Evolutionary conservation across 2,113 vertebrate species (phyloP).

Genomic region (Campylomormyrus numenius): DNA sequence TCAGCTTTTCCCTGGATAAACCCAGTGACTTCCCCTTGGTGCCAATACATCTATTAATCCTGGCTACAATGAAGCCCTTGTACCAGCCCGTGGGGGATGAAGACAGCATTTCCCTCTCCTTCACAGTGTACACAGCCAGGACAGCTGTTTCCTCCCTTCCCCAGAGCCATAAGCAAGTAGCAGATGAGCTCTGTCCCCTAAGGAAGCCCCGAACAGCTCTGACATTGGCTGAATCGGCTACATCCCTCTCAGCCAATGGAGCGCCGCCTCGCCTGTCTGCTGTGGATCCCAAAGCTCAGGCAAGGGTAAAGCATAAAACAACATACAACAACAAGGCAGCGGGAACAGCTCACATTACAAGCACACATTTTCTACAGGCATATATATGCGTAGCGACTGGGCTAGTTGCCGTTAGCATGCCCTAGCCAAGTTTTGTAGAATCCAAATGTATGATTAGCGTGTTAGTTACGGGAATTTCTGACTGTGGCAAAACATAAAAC

Average conservation of each 20-base stretch:
- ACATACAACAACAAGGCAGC: background rate
- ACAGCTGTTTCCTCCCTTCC: conserved; percentile 6
- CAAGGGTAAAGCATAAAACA: background rate
- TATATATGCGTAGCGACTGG: background rate
- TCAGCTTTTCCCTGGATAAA: background rate
- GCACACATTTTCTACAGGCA: background rate
- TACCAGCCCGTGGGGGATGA: background rate
- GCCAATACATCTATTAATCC: background rate
- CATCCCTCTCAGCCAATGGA: background rate
- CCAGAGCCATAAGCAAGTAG: background rate
- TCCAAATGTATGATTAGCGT: background rate
- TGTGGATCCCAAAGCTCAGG: background rate
- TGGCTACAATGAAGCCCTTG: background rate
- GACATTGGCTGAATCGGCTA: background rate
- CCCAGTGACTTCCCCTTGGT: background rate
- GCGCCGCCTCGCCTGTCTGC: background rate
- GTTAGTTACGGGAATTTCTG: background rate
- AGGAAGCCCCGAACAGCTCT: background rate
- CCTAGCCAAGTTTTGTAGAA: background rate
- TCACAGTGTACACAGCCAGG: background rate
- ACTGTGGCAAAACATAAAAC: background rate
- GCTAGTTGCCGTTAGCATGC: background rate
- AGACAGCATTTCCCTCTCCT: background rate
- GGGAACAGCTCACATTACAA: background rate
- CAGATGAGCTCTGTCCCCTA: background rate